Percentiles rank a stretch among this genome's conserved stretches.
Evolutionary conservation across 2,888 invertebrate genomes (phyloP).

Genomic region (Stenurella melanura): DNA sequence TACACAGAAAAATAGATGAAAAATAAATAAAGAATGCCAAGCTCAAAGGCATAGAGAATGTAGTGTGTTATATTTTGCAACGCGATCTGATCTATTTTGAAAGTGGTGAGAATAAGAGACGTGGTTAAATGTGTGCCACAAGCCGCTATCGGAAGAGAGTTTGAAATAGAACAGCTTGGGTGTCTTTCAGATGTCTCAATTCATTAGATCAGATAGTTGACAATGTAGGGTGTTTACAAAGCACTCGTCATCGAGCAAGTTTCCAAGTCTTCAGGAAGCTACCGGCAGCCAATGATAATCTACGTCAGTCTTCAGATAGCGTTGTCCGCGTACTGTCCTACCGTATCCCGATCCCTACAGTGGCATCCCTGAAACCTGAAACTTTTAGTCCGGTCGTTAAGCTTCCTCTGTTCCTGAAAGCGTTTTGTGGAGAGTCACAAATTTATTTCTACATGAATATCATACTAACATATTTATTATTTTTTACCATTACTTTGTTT

Average conservation of each 20-base stretch:
- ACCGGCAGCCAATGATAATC: constrained; percentile 71
- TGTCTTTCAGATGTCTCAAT: constrained; percentile 68
- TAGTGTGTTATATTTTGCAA: constrained; percentile 47
- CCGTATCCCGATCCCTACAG: constrained; percentile 43
- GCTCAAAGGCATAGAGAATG: constrained; percentile 50
- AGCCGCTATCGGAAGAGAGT: constrained; percentile 62
- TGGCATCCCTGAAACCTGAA: constrained; percentile 20
- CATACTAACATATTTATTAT: no score
- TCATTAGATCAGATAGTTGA: constrained; percentile 69
- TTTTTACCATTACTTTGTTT: no score
- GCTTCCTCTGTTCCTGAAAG: constrained; percentile 29
- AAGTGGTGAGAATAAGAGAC: constrained; percentile 47
- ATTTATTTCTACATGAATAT: no score
- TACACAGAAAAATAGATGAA: background rate
- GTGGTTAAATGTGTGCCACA: constrained; percentile 56
- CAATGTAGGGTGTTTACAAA: constrained; percentile 71
- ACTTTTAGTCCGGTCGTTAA: constrained; percentile 47
- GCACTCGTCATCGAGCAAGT: constrained; percentile 70
- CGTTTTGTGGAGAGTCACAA: no score
- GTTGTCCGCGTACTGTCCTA: constrained; percentile 57
- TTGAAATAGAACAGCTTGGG: constrained; percentile 64
- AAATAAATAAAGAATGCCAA: constrained; percentile 40
- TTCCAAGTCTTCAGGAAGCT: constrained; percentile 72
- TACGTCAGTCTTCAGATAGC: constrained; percentile 69
- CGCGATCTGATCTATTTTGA: constrained; percentile 51